Evolutionary conservation across 2,797 vertebrate genomes (phyloP), one percentile per base, ranked within the genome.

Genomic region (Poliocrania exsul): DNA sequence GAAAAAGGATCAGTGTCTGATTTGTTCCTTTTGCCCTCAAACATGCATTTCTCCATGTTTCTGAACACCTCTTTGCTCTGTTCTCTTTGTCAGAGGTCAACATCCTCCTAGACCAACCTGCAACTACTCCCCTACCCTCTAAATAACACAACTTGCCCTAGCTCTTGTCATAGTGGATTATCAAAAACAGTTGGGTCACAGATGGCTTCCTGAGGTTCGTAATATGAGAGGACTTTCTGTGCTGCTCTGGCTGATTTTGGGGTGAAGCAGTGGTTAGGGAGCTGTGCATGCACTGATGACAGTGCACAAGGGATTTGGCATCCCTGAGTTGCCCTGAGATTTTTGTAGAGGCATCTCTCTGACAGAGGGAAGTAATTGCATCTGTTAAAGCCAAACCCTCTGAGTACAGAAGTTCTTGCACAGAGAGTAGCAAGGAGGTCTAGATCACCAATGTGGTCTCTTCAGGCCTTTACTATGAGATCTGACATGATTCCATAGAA

Each of bases 161-260:
- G 28, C 69, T 78, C 44, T 9, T 54, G 16, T 53, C 42, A 53
- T 5, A 53, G 14, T 6, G 1, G 15, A 44, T 73, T n/a, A 73
- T 50, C n/a, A 31, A 86, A 65, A 93, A 57, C 0, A 4, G 46
- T 9, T 61, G 9, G 10, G 26, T 61, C 50, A 65, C 35, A 47
- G 16, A n/a, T 89, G 28, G 12, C 11, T 86, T 61, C 57, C 82
- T 58, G 65, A 78, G 40, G 35, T 67, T 86, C 87, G 83, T 66
- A 57, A 83, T n/a, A 13, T 9, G 53, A 71, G 26, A 15, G n/a
- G 28, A 62, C 13, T 65, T 81, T 58, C 71, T 85, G 0, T 47
- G 29, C 26, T 78, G 16, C 42, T 74, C 38, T 91, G 72, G 42
- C 3, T 80, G 40, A 57, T 29, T 81, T 93, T 61, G 3, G n/a